Percentiles rank a stretch among this genome's conserved stretches.
These are phyloP conservation scores for Heliothis virescens DNA, from an alignment of 1,140 invertebrate genomes.

Conservation along the genomic window DNA sequence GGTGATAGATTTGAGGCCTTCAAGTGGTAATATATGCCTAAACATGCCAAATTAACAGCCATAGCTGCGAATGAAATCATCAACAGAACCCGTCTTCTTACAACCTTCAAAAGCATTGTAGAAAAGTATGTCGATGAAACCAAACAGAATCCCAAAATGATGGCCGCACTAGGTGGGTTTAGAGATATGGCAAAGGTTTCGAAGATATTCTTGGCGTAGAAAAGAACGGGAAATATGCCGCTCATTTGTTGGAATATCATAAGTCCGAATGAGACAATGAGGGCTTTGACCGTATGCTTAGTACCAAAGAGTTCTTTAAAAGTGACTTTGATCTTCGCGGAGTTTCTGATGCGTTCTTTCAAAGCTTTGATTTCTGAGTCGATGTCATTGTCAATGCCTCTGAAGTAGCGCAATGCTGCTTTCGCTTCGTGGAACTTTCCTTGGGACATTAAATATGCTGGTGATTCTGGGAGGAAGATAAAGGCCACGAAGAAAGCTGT, in stretches of 20 bases:
- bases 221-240: conserved; percentile 93
- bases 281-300: conserved; percentile 85
- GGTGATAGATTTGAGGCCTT: conserved; percentile 67
- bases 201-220: conserved; percentile 92
- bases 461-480: conserved; percentile 93
- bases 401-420: conserved; percentile 88
- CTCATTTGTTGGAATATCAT: conserved; percentile 94
- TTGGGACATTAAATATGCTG: conserved; percentile 87
- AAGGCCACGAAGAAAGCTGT: conserved; percentile 89
- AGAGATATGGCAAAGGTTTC: conserved; percentile 83
- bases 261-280: conserved; percentile 87
- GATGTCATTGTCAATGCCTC: conserved; percentile 90
- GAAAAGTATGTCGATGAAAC: conserved; percentile 90
- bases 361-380: conserved; percentile 88
- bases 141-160: conserved; percentile 90
- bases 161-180: conserved; percentile 83
- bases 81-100: conserved; percentile 91
- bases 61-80: conserved; percentile 88
- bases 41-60: conserved; percentile 86
- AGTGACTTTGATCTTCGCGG: conserved; percentile 74
- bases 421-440: conserved; percentile 87
- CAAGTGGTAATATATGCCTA: conserved; percentile 89
- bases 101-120: conserved; percentile 90
- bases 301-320: conserved; percentile 81
- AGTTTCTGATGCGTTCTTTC: conserved; percentile 79